phyloP scores from a whole-genome alignment of 2,113 vertebrate genomes.

The Pavo muticus region DNA sequence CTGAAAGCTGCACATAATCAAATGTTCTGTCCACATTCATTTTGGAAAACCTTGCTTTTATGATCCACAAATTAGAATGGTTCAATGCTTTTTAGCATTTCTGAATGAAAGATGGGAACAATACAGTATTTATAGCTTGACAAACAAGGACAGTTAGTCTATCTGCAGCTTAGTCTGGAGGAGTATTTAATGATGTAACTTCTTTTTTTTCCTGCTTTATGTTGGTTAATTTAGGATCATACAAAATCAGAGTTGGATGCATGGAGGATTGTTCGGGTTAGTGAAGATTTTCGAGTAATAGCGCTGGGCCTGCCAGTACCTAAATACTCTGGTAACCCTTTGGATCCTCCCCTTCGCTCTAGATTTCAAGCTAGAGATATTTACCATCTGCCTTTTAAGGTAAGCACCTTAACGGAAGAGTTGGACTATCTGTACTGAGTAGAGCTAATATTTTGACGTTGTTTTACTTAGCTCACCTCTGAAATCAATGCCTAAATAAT shows the following conservation, averaged over 20 bases:
- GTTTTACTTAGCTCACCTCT: constrained; percentile 5
- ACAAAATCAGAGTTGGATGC: constrained; percentile 89
- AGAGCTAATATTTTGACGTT: not conserved
- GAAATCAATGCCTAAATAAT: constrained; percentile 3
- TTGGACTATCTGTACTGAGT: not conserved
- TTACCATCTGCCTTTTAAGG: constrained; percentile 95
- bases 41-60: not conserved
- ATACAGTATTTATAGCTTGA: not conserved
- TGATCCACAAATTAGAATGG: not conserved
- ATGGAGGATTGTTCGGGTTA: constrained; percentile 96
- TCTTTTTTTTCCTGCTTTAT: not conserved
- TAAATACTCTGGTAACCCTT: constrained; percentile 91
- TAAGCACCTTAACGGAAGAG: constrained; percentile 40
- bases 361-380: constrained; percentile 97
- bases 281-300: constrained; percentile 97
- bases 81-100: not conserved
- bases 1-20: not conserved
- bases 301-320: constrained; percentile 95
- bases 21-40: not conserved
- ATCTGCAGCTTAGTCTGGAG: not conserved
- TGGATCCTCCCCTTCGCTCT: constrained; percentile 96
- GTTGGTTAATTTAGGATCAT: constrained; percentile 84
- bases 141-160: not conserved
- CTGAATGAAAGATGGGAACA: not conserved
- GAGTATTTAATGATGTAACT: not conserved